These are phyloP conservation scores for Phaethon lepturus DNA, from an alignment of 2,113 vertebrate species.

Conservation along the genomic window DNA sequence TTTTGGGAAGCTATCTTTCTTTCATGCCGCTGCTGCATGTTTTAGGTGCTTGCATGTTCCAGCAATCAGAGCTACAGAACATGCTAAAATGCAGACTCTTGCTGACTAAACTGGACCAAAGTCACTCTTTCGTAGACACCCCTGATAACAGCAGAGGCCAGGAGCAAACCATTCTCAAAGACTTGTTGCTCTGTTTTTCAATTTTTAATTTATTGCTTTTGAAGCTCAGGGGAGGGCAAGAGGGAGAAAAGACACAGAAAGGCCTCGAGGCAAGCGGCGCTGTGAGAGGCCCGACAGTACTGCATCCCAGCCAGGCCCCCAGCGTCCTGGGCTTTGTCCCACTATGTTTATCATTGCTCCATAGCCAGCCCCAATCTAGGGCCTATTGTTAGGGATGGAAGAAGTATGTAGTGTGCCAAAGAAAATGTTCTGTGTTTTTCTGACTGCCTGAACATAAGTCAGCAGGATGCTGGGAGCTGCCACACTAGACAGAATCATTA, in stretches of 20 bases:
- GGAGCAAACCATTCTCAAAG: constrained; percentile 36
- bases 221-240: constrained; percentile 15
- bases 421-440: constrained; percentile 59
- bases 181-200: constrained; percentile 24
- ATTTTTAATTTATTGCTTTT: constrained; percentile 38
- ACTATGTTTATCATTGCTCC: constrained; percentile 47
- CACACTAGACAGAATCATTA: neutral
- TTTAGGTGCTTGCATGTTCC: constrained; percentile 24
- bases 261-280: constrained; percentile 25
- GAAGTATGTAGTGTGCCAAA: constrained; percentile 9
- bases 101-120: constrained; percentile 30
- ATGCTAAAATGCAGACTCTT: constrained; percentile 28
- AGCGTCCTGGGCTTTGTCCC: constrained; percentile 39
- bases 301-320: constrained; percentile 46
- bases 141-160: constrained; percentile 22
- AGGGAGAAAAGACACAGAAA: constrained; percentile 38
- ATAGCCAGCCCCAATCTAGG: constrained; percentile 36
- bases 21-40: neutral
- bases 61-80: neutral
- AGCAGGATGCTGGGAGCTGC: constrained; percentile 49
- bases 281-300: constrained; percentile 12
- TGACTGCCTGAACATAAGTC: constrained; percentile 49
- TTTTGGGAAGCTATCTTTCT: constrained; percentile 53
- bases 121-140: neutral
- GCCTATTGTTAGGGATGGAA: constrained; percentile 57